Evolutionary conservation across 2,888 invertebrate species (phyloP).

Genomic region (Harpalus rufipes): DNA sequence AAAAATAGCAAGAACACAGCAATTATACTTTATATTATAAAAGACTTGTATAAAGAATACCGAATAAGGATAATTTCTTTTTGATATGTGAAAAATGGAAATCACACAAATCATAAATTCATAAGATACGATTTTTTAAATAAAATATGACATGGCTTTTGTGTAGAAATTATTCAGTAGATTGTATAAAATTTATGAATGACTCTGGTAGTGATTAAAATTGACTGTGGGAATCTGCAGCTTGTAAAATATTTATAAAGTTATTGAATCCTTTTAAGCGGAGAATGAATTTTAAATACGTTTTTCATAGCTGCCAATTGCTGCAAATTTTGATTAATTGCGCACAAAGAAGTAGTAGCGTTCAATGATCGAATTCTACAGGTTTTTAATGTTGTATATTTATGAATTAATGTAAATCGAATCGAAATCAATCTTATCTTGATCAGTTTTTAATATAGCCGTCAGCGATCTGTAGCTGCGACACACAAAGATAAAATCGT

Average conservation of each 20-base stretch:
- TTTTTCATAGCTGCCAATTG: constrained; percentile 35
- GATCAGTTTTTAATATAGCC: constrained; percentile 63
- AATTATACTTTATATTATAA: too few species aligned
- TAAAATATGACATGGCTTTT: constrained; percentile 17
- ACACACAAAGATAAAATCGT: constrained; percentile 7
- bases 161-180: constrained; percentile 7
- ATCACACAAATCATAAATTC: not conserved
- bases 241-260: constrained; percentile 41
- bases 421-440: constrained; percentile 62
- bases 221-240: constrained; percentile 18
- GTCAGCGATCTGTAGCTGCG: constrained; percentile 41
- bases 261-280: constrained; percentile 40
- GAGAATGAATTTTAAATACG: constrained; percentile 55
- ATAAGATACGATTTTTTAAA: not conserved
- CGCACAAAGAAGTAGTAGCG: constrained; percentile 11
- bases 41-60: too few species aligned
- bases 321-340: constrained; percentile 61
- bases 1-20: too few species aligned
- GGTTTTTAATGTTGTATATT: constrained; percentile 53
- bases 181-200: constrained; percentile 39
- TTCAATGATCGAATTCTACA: constrained; percentile 53
- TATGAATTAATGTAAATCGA: constrained; percentile 62
- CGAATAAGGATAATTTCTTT: not conserved
- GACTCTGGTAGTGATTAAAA: constrained; percentile 9
- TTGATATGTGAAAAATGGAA: not conserved